Base-by-base conservation (phyloP, 2,113 vertebrate genomes). In the Pelobates fuscus region DNA sequence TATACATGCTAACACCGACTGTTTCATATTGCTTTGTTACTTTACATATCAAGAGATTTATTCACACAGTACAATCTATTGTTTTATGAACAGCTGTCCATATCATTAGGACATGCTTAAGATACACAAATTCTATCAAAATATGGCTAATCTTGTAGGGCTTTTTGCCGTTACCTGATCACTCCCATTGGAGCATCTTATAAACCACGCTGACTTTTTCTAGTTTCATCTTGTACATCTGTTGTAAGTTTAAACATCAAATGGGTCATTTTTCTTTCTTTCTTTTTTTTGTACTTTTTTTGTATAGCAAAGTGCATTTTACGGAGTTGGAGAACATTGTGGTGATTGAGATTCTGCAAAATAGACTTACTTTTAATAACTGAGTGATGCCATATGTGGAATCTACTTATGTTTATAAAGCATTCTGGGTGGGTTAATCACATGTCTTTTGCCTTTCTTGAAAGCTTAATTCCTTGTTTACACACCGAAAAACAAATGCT, bases 351-450 rank as follows among this genome's bases (percentile, higher is more conserved):
- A 77, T 24, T 78, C 15, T 7, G 64, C 80, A 80, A 84, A 29
- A 71, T 3, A 62, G 80, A 69, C 72, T 83, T 78, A 80, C 70
- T 30, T 82, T 85, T 80, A 82, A 84, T 79, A 80, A 79, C 77
- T 86, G 87, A 89, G 69, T 79, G 76, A 83, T 83, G 74, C 84
- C 88, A 91, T 79, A 82, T 85, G 86, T 79, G 79, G 59, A 77
- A 70, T 78, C 46, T 1, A 27, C 82, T 68, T 4, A 63, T 88
- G 85, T 86, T 89, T 88, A 87, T 70, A 83, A 29, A 85, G 76
- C 83, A 52, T 43, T 12, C 52, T 86, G 86, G 80, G 81, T 83
- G 83, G 81, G 79, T 88, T 85, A 73, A 80, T 84, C 79, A 81
- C 80, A 84, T 0, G 0, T 68, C 77, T 0, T 0, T 29, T 49